Evolutionary conservation across 2,113 vertebrate genomes (phyloP).

Genomic region (Oreochromis tanganicae): DNA sequence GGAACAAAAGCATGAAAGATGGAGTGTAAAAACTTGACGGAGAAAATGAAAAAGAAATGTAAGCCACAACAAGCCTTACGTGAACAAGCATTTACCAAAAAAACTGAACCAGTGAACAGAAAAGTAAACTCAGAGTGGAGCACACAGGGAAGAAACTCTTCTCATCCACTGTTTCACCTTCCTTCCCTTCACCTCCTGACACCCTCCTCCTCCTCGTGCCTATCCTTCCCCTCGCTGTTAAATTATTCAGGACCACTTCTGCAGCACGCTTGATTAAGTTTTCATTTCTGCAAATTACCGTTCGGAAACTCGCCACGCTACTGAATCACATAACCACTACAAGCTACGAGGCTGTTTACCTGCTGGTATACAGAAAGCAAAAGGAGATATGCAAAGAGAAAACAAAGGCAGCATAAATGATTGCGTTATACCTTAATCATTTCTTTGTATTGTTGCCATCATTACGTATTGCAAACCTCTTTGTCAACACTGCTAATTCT

Average conservation of each 20-base stretch:
- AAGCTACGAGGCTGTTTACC: constrained; percentile 75
- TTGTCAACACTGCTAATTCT: constrained; percentile 54
- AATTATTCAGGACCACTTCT: constrained; percentile 84
- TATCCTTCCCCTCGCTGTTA: constrained; percentile 59
- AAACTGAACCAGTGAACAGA: not conserved
- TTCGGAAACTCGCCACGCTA: constrained; percentile 72
- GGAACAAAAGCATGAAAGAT: not conserved
- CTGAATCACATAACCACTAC: constrained; percentile 74
- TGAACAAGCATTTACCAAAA: not conserved
- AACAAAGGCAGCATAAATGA: constrained; percentile 61
- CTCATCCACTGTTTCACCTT: not conserved
- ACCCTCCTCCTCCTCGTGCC: constrained; percentile 1
- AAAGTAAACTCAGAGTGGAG: not conserved
- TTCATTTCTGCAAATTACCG: constrained; percentile 89
- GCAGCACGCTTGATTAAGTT: constrained; percentile 85
- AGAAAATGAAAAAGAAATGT: not conserved
- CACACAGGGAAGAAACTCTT: not conserved
- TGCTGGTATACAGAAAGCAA: constrained; percentile 43
- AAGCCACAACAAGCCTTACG: not conserved
- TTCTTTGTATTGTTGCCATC: constrained; percentile 62
- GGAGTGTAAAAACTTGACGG: not conserved
- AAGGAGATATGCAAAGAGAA: constrained; percentile 27
- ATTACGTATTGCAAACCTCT: constrained; percentile 52
- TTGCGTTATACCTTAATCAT: constrained; percentile 61
- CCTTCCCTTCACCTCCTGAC: constrained; percentile 1